phyloP scores from a whole-genome alignment of 2,113 vertebrate genomes.

The Lagopus leucura region DNA sequence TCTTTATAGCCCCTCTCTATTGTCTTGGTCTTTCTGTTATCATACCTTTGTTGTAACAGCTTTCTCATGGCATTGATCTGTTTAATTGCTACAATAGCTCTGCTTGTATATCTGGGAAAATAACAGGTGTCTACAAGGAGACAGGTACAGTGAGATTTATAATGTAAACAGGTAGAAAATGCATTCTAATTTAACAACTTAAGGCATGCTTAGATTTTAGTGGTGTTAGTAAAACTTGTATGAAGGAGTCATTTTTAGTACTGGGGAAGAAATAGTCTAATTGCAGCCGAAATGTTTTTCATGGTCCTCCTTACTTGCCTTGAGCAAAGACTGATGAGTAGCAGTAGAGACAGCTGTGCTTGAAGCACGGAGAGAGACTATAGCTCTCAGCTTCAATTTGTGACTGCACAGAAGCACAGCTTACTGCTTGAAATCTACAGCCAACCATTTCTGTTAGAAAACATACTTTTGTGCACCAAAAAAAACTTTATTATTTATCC shows the following conservation, averaged over 20 bases:
- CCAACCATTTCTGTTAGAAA: not conserved
- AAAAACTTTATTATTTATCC: not conserved
- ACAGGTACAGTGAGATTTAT: not conserved
- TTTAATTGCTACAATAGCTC: no score
- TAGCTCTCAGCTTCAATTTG: not conserved
- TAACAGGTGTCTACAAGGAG: not conserved
- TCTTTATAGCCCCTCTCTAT: no score
- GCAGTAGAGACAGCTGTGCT: not conserved
- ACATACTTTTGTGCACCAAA: not conserved
- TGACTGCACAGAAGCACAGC: not conserved
- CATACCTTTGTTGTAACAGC: no score
- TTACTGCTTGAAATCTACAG: not conserved
- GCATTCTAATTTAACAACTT: not conserved
- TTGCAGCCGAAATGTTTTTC: not conserved
- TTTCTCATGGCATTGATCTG: no score
- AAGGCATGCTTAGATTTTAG: not conserved
- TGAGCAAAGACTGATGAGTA: not conserved
- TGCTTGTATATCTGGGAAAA: not conserved
- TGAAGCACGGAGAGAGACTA: not conserved
- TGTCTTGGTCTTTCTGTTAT: no score
- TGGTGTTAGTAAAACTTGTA: not conserved
- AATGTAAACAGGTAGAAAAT: not conserved
- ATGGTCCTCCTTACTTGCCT: not conserved
- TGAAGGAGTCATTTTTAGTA: not conserved
- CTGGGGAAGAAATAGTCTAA: not conserved